phyloP scores from a whole-genome alignment of 2,888 invertebrate species.

The Eugnorisma glareosa region DNA sequence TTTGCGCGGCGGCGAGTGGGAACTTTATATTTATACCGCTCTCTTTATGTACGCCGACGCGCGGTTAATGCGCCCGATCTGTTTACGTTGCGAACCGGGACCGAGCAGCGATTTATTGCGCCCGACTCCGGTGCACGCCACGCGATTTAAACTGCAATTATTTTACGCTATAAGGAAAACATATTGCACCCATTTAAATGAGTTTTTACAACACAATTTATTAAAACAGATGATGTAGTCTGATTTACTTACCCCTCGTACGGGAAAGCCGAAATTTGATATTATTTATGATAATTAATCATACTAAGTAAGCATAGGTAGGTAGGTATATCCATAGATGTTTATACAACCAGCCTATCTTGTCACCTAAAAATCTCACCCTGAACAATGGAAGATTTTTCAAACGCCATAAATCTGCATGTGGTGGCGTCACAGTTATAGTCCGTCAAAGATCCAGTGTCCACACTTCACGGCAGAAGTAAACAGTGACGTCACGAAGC shows the following conservation, averaged over 20 bases:
- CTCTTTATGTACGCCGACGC: constrained; percentile 90
- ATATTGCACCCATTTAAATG: constrained; percentile 84
- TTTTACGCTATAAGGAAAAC: constrained; percentile 86
- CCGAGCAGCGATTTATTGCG: constrained; percentile 86
- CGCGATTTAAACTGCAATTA: constrained; percentile 90
- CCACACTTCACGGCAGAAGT: constrained; percentile 83
- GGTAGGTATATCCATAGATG: neutral
- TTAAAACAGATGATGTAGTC: constrained; percentile 61
- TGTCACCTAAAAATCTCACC: constrained; percentile 4
- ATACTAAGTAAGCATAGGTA: neutral
- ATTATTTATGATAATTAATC: constrained; percentile 26
- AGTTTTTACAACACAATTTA: constrained; percentile 76
- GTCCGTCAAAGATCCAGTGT: constrained; percentile 79
- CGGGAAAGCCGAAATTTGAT: neutral
- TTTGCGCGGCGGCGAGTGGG: constrained; percentile 89
- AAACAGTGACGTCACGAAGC: constrained; percentile 90
- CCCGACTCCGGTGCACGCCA: constrained; percentile 85
- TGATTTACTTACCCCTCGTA: constrained; percentile 37
- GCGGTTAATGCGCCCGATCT: constrained; percentile 90
- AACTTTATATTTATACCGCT: constrained; percentile 91
- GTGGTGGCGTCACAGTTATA: constrained; percentile 75
- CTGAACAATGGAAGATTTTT: constrained; percentile 7
- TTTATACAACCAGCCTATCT: neutral
- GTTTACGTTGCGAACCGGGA: constrained; percentile 87
- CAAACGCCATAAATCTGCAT: constrained; percentile 54